Base-by-base conservation (phyloP, 2,888 invertebrate species). In the Apantesis nais region DNA sequence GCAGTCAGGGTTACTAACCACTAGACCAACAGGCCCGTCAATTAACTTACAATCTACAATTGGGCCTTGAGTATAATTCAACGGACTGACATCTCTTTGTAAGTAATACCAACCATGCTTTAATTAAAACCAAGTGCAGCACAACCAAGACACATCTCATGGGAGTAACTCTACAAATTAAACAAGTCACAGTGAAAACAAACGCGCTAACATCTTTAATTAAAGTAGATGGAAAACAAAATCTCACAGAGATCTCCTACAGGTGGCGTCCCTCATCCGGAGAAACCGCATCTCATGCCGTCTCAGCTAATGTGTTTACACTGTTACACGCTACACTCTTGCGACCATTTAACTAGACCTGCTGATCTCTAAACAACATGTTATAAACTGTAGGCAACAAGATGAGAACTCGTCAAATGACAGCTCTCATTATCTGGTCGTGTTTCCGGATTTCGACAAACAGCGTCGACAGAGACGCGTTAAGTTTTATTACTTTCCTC, bases 401-500 rank as follows among this genome's bases (percentile, higher is more conserved):
- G 61, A 61, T n/a, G 60, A 67, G 60, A 71, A 29, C 76, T 75
- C 73, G 78, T 68, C 74, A 67, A 72, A 68, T 72, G 75, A 81
- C 76, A 76, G 82, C 86, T 81, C 88, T 89, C 84, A 82, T 78
- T 78, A 78, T 74, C 84, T 89, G 91, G 91, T 85, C 83, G 78
- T 83, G 84, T 86, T 87, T 87, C 86, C 86, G 85, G 90, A 92
- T 91, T 91, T 91, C 90, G 88, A 89, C 92, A 91, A 93, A 93
- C 92, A 92, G 85, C 87, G 89, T 84, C 83, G 85, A 89, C 83
- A 87, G 88, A 87, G 86, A 86, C 90, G 89, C 90, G 90, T 93
- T 91, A 93, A 93, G 93, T 93, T 94, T 94, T 93, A 93, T 92
- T 91, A 90, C 92, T 92, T 92, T 89, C 90, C 87, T 88, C 88